Evolutionary conservation across 2,113 vertebrate species (phyloP).

Genomic region (Ceyx margarethae): DNA sequence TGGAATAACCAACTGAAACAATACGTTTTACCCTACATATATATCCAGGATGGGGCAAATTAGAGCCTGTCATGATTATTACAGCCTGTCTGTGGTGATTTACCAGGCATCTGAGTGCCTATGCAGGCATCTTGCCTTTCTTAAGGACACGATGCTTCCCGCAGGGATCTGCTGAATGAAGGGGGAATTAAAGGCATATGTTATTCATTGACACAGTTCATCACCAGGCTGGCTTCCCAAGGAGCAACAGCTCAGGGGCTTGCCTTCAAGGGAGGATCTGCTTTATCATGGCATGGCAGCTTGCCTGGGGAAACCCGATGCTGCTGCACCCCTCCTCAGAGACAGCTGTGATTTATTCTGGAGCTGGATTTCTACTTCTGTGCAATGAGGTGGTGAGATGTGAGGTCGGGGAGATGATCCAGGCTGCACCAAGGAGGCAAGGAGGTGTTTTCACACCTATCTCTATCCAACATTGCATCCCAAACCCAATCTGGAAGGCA

Average conservation of each 20-base stretch:
- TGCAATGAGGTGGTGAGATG: fast-evolving
- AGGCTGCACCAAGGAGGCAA: neutral
- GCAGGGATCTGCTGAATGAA: neutral
- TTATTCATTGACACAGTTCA: neutral
- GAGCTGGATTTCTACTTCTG: neutral
- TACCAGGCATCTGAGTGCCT: neutral
- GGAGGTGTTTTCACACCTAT: neutral
- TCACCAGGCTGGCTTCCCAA: neutral
- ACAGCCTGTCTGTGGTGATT: neutral
- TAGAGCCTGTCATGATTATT: neutral
- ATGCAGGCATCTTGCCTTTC: neutral
- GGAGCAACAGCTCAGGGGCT: neutral
- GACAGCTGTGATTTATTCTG: neutral
- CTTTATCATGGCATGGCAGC: neutral
- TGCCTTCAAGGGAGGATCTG: neutral
- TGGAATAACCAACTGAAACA: neutral
- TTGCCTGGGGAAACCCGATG: neutral
- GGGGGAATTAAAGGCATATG: neutral
- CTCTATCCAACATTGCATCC: neutral
- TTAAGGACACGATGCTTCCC: neutral
- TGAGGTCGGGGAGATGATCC: neutral
- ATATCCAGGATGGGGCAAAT: neutral
- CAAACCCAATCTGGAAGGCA: neutral
- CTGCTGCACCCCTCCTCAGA: neutral
- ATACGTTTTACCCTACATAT: neutral